phyloP scores from a whole-genome alignment of 2,888 invertebrate species.

The Allygus modestus region DNA sequence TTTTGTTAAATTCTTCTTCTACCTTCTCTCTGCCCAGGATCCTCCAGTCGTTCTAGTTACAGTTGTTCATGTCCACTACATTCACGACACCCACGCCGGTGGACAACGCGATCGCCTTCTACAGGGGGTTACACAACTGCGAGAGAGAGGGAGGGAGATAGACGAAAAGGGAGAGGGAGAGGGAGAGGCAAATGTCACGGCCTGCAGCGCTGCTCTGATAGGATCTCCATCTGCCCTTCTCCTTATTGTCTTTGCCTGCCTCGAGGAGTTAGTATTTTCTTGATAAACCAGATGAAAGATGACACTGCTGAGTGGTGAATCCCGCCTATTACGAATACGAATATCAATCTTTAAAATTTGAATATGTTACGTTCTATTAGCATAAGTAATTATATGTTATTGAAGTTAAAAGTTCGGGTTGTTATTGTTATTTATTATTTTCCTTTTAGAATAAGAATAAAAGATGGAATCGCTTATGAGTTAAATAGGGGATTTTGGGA shows the following conservation, averaged over 20 bases:
- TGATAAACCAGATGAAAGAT: background rate
- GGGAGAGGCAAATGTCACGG: slow-evolving; percentile 36
- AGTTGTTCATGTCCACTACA: background rate
- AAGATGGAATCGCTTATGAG: too few species aligned
- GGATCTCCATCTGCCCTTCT: background rate
- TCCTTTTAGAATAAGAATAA: too few species aligned
- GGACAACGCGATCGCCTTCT: background rate
- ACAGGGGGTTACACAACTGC: slow-evolving; percentile 26
- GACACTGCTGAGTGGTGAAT: too few species aligned
- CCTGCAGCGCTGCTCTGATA: slow-evolving; percentile 1
- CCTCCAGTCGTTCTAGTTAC: background rate
- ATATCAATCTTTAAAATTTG: too few species aligned
- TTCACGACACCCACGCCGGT: background rate
- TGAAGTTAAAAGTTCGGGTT: too few species aligned
- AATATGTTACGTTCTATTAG: too few species aligned
- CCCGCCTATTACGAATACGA: too few species aligned
- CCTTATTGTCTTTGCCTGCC: slow-evolving; percentile 9
- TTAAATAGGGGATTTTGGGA: too few species aligned
- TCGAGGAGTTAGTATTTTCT: slow-evolving; percentile 2
- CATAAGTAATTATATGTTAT: too few species aligned
- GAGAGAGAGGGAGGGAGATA: background rate
- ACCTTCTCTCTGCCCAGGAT: background rate
- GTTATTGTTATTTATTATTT: too few species aligned
- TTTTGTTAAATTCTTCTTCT: too few species aligned
- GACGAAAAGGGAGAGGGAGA: background rate